Conservation (phyloP, 2,797 vertebrate species). For the Clarias platycephalus region DNA sequence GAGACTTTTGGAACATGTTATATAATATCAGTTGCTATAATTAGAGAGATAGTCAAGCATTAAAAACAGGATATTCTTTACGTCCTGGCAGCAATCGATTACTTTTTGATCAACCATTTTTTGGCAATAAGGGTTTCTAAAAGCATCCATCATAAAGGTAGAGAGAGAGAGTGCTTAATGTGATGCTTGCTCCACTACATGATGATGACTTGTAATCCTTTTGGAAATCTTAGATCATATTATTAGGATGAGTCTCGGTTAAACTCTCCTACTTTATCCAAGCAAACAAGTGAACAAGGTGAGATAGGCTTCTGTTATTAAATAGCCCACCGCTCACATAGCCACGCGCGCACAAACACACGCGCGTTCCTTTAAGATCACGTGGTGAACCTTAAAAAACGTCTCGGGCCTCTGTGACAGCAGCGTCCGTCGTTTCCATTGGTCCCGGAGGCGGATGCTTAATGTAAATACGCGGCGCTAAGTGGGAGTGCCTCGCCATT, state of each 20-base stretch:
- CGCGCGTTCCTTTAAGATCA: constrained; percentile 49
- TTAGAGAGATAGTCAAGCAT: not conserved
- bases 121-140: not conserved
- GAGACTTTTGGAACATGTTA: no score
- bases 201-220: not conserved
- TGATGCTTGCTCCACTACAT: not conserved
- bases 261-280: constrained; percentile 9
- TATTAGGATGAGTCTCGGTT: not conserved
- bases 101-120: constrained; percentile 4
- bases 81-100: not conserved
- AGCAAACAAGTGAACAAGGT: constrained; percentile 5
- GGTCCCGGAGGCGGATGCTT: constrained; percentile 76
- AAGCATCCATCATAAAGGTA: not conserved
- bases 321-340: constrained; percentile 13
- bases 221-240: not conserved
- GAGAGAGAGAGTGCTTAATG: not conserved
- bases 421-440: constrained; percentile 64
- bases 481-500: constrained; percentile 86
- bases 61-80: not conserved
- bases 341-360: constrained; percentile 32
- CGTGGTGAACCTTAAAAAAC: constrained; percentile 54
- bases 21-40: not conserved
- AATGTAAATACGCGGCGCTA: constrained; percentile 75
- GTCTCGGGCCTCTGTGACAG: constrained; percentile 55
- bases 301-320: not conserved